phyloP scores from a whole-genome alignment of 2,797 vertebrate species.

The Aratinga solstitialis region DNA sequence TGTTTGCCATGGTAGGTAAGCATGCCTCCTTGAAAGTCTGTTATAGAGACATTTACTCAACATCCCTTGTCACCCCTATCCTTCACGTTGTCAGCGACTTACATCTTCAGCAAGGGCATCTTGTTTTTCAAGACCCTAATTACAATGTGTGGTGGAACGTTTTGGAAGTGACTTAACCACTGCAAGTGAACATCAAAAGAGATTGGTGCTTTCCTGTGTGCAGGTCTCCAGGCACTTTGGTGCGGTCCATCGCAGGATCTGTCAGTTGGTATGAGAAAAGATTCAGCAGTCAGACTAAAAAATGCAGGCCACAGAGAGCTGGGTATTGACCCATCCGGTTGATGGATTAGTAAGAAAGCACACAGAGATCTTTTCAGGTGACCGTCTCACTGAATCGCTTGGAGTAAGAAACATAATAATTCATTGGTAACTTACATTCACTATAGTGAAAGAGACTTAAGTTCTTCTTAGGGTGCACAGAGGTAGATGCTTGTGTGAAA shows the following conservation, averaged over 20 bases:
- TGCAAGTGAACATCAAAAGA: not conserved
- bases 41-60: not conserved
- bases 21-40: not conserved
- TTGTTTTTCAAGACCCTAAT: not conserved
- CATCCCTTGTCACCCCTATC: not conserved
- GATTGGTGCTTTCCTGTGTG: rapidly evolving
- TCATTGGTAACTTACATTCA: not conserved
- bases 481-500: not conserved
- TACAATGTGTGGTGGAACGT: not conserved
- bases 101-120: not conserved
- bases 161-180: not conserved
- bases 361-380: not conserved
- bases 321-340: not conserved
- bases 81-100: not conserved
- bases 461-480: not conserved
- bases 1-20: not conserved
- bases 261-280: not conserved
- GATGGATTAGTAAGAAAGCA: not conserved
- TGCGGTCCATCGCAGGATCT: not conserved
- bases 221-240: not conserved
- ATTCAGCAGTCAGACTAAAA: not conserved
- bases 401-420: not conserved
- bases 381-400: not conserved
- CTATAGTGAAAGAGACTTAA: not conserved
- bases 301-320: not conserved